A percentile compares a stretch with the other conserved stretches of the same genome.
Conservation (phyloP, 2,113 vertebrate species). For the Lutjanus erythropterus region DNA sequence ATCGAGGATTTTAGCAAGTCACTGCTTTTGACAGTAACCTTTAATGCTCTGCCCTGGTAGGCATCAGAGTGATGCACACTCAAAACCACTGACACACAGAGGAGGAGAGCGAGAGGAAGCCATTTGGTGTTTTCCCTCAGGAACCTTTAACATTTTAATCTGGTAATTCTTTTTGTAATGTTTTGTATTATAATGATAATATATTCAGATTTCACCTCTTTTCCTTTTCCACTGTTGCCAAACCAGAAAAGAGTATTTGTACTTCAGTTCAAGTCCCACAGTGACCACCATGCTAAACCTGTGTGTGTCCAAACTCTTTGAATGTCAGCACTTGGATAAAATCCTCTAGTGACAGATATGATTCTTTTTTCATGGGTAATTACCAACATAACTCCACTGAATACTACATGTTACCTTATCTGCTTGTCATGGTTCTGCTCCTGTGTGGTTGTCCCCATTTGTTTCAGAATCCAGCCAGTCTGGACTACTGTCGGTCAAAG, state of each 20-base stretch:
- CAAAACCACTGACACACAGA: not conserved
- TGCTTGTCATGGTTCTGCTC: not conserved
- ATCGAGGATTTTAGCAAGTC: slow-evolving; percentile 43
- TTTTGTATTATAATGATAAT: not conserved
- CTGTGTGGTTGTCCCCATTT: not conserved
- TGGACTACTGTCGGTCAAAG: slow-evolving; percentile 1
- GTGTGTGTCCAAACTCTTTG: slow-evolving; percentile 1
- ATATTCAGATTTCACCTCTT: not conserved
- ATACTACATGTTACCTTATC: slow-evolving; percentile 3
- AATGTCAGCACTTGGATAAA: slow-evolving; percentile 17
- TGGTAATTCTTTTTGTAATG: not conserved
- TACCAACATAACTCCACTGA: slow-evolving; percentile 11
- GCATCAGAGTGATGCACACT: slow-evolving; percentile 30
- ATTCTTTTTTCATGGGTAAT: slow-evolving; percentile 10
- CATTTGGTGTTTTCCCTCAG: not conserved
- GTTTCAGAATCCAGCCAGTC: not conserved
- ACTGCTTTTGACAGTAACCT: slow-evolving; percentile 33
- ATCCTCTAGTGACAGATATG: slow-evolving; percentile 2
- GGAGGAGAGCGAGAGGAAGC: not conserved
- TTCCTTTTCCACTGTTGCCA: not conserved
- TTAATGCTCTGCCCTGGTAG: slow-evolving; percentile 7
- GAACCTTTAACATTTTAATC: not conserved
- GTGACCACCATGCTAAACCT: slow-evolving; percentile 2
- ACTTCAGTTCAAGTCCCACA: slow-evolving; percentile 20
- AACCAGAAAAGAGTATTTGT: not conserved